Base-by-base conservation (phyloP, 2,888 invertebrate genomes). In the Meiosimyza platycephala region DNA sequence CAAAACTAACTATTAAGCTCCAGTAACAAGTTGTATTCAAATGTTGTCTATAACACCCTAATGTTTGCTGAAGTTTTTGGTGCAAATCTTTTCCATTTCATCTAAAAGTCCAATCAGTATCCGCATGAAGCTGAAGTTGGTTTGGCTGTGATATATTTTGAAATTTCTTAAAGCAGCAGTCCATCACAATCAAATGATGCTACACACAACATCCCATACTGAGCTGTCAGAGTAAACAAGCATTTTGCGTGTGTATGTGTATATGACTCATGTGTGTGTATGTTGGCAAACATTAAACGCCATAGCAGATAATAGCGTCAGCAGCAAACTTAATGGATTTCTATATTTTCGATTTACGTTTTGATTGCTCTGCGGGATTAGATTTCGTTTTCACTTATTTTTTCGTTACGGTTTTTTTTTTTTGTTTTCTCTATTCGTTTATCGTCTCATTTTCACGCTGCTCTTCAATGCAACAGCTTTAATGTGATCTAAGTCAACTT, bases 321-420 rank as follows among this genome's bases (percentile, higher is more conserved):
- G 75, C 80, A 80, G 75, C 80, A 78, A 77, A 79, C 79, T 79
- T 80, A 81, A 80, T 81, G 80, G 81, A 80, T 80, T 80, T 80
- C 79, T 80, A 78, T 80, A 80, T 75, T 81, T 81, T 80, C 79
- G 80, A 80, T 81, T 80, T 80, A 76, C 79, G 80, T 80, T 80
- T 81, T 81, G 80, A 81, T 81, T 81, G 79, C 79, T 81, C 78
- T 81, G 78, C 76, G 79, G 79, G 80, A 80, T 80, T 80, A 80
- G 78, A 80, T 81, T 80, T 81, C 81, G 79, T 79, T 80, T 80
- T 79, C 80, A 79, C 79, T 81, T 80, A 78, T 76, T 73, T 76
- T 73, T 76, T 40, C 22, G 60, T 74, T 75, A 62, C 72, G 73
- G 55, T 74, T 74, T 68, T 7, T 40, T 40, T 40, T 40, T 40